Conservation (phyloP, 2,888 invertebrate genomes). For the Trachelus stipa region DNA sequence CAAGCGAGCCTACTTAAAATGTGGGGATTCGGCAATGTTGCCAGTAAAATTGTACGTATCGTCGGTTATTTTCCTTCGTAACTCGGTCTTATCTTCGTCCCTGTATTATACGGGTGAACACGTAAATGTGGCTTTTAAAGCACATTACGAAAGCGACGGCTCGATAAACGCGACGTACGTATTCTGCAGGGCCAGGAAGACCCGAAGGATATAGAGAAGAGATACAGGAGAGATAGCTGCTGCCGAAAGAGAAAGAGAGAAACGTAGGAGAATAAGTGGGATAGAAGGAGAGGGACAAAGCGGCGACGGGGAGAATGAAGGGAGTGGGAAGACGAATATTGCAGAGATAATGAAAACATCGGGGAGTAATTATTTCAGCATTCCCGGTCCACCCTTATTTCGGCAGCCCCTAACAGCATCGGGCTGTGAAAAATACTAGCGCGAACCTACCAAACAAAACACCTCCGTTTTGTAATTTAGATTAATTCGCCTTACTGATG, state of each 20-base stretch:
- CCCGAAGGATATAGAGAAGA: not conserved
- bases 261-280: constrained; percentile 17
- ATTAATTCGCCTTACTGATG: constrained; percentile 18
- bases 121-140: no score
- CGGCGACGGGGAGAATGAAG: not conserved
- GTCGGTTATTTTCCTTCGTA: not conserved
- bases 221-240: no score
- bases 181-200: not conserved
- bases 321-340: constrained; percentile 29
- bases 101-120: not conserved
- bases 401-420: constrained; percentile 4
- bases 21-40: no score
- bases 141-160: no score
- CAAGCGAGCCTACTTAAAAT: no score
- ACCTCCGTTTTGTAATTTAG: constrained; percentile 21
- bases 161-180: constrained; percentile 1
- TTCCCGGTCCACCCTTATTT: constrained; percentile 11
- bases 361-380: constrained; percentile 33
- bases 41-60: no score
- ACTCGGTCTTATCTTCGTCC: not conserved
- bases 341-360: constrained; percentile 37
- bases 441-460: constrained; percentile 11
- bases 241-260: constrained; percentile 11
- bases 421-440: constrained; percentile 15
- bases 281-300: constrained; percentile 17